These are phyloP conservation scores for Conus ventricosus DNA, from an alignment of 1,140 invertebrate genomes.

Conservation along the genomic window DNA sequence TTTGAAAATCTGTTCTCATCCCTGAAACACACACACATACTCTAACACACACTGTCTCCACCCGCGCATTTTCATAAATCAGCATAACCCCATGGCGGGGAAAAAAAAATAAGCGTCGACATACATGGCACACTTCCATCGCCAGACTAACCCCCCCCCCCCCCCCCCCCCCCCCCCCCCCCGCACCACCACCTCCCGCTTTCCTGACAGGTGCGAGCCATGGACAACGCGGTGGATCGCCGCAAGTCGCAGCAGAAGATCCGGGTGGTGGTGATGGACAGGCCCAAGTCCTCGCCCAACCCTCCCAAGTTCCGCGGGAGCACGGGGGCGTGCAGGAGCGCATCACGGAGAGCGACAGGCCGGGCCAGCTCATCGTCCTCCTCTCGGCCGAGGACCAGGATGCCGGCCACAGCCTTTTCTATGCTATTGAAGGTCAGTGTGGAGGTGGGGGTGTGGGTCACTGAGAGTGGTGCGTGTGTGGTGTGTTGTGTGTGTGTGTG, in stretches of 20 bases:
- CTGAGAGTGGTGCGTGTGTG: neutral
- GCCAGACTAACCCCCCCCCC: too few relatives aligned
- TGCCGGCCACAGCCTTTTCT: conserved; percentile 85
- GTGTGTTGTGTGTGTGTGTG: neutral
- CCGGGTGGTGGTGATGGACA: conserved; percentile 69
- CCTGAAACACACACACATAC: too few relatives aligned
- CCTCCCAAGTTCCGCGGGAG: conserved; percentile 81
- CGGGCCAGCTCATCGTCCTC: conserved; percentile 87
- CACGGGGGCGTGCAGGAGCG: conserved; percentile 80
- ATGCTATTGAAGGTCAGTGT: conserved; percentile 88
- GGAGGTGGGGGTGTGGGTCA: neutral
- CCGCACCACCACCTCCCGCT: too few relatives aligned
- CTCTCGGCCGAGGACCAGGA: conserved; percentile 89
- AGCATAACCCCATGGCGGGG: too few relatives aligned
- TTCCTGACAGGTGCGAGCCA: conserved; percentile 82
- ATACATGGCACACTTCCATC: too few relatives aligned
- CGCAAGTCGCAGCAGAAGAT: conserved; percentile 82
- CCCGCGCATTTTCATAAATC: too few relatives aligned
- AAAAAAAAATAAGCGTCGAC: too few relatives aligned
- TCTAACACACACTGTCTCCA: too few relatives aligned
- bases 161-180: too few relatives aligned
- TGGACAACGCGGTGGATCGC: conserved; percentile 83
- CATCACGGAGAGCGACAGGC: conserved; percentile 88
- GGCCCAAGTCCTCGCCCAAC: conserved; percentile 75
- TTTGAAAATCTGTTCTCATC: too few relatives aligned